Evolutionary conservation across 2,888 invertebrate genomes (phyloP), one percentile per base, ranked within the genome.

Genomic region (Mythimna albipuncta): DNA sequence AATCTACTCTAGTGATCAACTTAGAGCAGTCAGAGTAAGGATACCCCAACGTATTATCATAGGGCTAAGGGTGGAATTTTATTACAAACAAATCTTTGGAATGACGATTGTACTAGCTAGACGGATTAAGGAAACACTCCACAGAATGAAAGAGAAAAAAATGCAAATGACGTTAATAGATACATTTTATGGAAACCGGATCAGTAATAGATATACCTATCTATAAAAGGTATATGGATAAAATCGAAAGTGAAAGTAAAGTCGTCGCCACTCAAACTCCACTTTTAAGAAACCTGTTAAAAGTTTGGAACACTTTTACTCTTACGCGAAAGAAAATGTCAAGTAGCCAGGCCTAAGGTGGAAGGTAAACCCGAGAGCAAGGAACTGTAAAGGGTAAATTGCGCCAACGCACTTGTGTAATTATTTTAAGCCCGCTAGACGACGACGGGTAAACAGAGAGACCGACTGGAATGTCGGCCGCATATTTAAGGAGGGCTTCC

Each of bases 361-460:
- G 79, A 86, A 88, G 83, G 62, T 63, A 84, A 88, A 82, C 67
- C 77, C 75, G 82, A 77, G 90, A 85, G 88, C 92, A 93, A 91
- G 87, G 92, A 94, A 91, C 93, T 92, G 81, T 85, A 85, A 87
- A 90, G 92, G 92, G 92, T 90, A 89, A 90, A 86, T 89, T 86
- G 84, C 81, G 75, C 87, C 85, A 85, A 86, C 89, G 90, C 95
- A 96, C 95, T 95, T 95, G 94, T 94, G 93, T 95, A 94, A 95
- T 95, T 95, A 96, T 95, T 95, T 94, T 94, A 94, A 95, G 95
- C 93, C 85, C 89, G 89, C 92, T 93, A 93, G 93, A 92, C 91
- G 90, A 90, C 85, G 86, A 91, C 91, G 89, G 84, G 91, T 91
- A 92, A 93, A 94, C 93, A 94, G 89, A 90, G 89, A 89, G 87